Conservation (phyloP, 2,797 vertebrate species). For the Eulemur mongoz region DNA sequence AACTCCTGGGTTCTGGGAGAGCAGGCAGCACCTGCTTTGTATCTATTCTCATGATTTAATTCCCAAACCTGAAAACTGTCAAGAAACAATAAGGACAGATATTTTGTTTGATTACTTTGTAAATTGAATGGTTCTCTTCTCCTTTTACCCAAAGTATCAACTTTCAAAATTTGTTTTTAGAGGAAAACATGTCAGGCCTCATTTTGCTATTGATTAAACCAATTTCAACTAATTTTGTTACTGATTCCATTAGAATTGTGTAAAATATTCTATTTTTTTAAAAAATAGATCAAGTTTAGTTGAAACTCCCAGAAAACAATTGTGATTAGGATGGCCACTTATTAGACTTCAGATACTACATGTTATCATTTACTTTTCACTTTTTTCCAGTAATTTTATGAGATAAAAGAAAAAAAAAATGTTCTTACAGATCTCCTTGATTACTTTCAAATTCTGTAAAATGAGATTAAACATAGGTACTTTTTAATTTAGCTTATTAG, state of each 20-base stretch:
- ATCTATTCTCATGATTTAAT: background rate
- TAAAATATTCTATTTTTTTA: background rate
- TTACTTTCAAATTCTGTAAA: background rate
- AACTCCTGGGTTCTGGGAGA: background rate
- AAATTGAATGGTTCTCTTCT: background rate
- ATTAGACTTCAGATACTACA: background rate
- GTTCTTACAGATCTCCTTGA: background rate
- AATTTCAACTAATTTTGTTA: background rate
- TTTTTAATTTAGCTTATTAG: slow-evolving; percentile 30
- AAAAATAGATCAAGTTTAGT: background rate
- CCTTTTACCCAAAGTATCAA: background rate
- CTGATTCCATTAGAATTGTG: background rate
- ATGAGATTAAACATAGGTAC: background rate
- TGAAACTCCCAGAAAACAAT: slow-evolving; percentile 7
- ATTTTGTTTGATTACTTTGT: background rate
- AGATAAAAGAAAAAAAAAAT: background rate
- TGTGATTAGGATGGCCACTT: background rate
- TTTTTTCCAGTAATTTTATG: slow-evolving; percentile 30
- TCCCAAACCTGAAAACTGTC: slow-evolving; percentile 6
- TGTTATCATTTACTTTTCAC: background rate
- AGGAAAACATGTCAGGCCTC: background rate
- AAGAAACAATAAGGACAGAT: background rate
- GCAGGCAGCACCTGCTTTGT: background rate
- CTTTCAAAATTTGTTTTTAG: slow-evolving; percentile 27
- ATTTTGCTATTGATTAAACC: background rate